phyloP scores from a whole-genome alignment of 2,888 invertebrate species.

The Monoplex corrugatus region DNA sequence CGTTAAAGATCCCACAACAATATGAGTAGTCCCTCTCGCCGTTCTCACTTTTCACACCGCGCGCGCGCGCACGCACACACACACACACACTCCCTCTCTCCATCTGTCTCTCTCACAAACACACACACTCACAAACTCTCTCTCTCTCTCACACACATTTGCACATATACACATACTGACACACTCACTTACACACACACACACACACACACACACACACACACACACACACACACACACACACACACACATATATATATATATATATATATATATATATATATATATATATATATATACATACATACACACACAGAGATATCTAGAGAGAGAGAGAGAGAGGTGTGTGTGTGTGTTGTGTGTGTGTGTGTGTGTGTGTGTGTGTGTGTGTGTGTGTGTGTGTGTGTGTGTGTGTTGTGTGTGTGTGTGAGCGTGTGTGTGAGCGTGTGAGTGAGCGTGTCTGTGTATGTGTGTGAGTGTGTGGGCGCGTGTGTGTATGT shows the following conservation, averaged over 20 bases:
- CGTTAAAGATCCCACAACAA: too few species aligned
- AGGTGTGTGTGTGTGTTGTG: neutral
- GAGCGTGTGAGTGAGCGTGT: neutral
- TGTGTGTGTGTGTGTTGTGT: neutral
- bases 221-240: slow-evolving; percentile 8
- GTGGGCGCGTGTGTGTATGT: too few species aligned
- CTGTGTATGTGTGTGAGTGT: neutral
- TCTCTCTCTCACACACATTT: neutral
- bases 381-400: neutral
- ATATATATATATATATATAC: neutral
- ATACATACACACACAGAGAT: neutral
- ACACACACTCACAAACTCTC: slow-evolving; percentile 2
- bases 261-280: neutral
- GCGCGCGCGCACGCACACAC: neutral
- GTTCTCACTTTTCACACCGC: too few species aligned
- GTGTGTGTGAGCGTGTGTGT: neutral
- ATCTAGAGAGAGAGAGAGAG: neutral
- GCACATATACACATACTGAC: neutral
- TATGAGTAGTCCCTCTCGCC: too few species aligned
- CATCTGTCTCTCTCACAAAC: neutral
- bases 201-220: neutral
- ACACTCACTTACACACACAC: neutral
- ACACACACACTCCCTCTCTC: neutral
- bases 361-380: neutral
- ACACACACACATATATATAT: neutral